Conservation (phyloP, 92 coral and sea anemone species). For the Actinernus sp. region DNA sequence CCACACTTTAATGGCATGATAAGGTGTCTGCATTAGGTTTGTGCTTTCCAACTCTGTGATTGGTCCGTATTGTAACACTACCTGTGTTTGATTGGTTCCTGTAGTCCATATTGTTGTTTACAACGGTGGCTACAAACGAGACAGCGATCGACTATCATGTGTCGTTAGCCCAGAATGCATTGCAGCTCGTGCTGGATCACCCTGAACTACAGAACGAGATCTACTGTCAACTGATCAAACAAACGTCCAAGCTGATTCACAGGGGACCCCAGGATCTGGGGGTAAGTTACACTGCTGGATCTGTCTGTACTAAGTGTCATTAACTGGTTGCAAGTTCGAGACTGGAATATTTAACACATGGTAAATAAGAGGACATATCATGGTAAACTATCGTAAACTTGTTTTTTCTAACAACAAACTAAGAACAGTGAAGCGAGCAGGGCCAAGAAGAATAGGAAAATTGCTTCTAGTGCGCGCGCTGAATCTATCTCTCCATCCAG, state of each 20-base stretch:
- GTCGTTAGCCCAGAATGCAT: constrained; percentile 99
- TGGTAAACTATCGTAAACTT: too few relatives aligned
- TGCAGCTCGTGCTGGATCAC: constrained; percentile 85
- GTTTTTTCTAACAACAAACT: too few relatives aligned
- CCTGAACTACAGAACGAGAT: constrained; percentile 96
- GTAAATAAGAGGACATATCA: too few relatives aligned
- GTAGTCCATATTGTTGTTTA: constrained; percentile 93
- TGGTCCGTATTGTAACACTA: not conserved
- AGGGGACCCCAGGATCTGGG: constrained; percentile 83
- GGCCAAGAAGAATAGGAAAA: too few relatives aligned
- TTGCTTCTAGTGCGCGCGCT: too few relatives aligned
- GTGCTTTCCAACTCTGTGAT: too few relatives aligned
- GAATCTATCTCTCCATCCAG: too few relatives aligned
- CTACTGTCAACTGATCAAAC: constrained; percentile 93
- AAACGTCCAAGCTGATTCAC: constrained; percentile 93
- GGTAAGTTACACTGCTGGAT: constrained; percentile 33
- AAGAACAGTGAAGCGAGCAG: too few relatives aligned
- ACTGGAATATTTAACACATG: too few relatives aligned
- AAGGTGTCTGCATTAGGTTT: too few relatives aligned
- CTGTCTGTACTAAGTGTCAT: not conserved
- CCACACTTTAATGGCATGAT: too few relatives aligned
- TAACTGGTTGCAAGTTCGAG: too few relatives aligned
- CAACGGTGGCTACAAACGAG: constrained; percentile 88
- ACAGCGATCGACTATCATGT: constrained; percentile 98
- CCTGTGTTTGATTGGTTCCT: constrained; percentile 1